Conservation (phyloP, 2,888 invertebrate genomes). For the Hecatera dysodea region DNA sequence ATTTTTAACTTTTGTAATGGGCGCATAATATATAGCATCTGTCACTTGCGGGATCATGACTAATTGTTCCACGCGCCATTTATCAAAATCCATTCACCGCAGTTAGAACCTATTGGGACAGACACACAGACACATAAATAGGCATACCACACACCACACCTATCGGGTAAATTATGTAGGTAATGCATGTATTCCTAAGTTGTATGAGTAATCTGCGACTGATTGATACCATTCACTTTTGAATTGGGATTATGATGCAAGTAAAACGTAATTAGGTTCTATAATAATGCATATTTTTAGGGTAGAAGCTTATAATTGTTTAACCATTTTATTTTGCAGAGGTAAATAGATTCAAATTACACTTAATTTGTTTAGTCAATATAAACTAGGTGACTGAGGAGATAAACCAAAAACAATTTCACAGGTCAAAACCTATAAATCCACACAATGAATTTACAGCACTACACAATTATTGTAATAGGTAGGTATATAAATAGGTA, state of each 20-base stretch:
- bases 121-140: slow-evolving; percentile 32
- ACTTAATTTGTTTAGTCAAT: too few species aligned
- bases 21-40: slow-evolving; percentile 47
- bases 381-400: too few species aligned
- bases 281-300: neutral
- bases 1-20: slow-evolving; percentile 43
- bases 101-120: slow-evolving; percentile 44
- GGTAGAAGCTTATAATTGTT: too few species aligned
- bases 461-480: too few species aligned
- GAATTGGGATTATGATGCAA: slow-evolving; percentile 24
- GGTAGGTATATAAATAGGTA: too few species aligned
- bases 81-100: slow-evolving; percentile 62
- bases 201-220: slow-evolving; percentile 23
- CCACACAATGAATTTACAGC: too few species aligned
- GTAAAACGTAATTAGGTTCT: slow-evolving; percentile 19
- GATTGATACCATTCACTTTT: slow-evolving; percentile 38
- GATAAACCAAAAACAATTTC: too few species aligned
- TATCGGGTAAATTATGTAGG: slow-evolving; percentile 10
- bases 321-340: too few species aligned
- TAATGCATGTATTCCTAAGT: slow-evolving; percentile 30
- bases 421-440: too few species aligned
- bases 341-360: too few species aligned
- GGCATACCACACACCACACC: slow-evolving; percentile 22
- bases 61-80: slow-evolving; percentile 60
- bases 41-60: slow-evolving; percentile 62